These are phyloP conservation scores for Potorous gilbertii DNA, from an alignment of 2,797 vertebrate species.

Conservation along the genomic window DNA sequence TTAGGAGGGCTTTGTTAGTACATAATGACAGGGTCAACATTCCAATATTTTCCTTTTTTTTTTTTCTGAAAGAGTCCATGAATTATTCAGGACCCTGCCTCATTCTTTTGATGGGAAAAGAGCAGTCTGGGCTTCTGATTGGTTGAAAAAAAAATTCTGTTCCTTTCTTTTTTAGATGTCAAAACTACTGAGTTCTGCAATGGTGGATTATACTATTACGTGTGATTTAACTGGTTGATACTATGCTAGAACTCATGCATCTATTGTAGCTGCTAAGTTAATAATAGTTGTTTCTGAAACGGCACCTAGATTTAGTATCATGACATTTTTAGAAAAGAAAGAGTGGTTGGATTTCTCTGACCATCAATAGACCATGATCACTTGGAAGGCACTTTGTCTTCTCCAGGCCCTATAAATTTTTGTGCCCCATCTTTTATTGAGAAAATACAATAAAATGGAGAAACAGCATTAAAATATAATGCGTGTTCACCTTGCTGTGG, in stretches of 20 bases:
- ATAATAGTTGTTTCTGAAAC: constrained; percentile 1
- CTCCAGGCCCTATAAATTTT: not conserved
- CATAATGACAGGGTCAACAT: not conserved
- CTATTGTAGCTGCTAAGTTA: not conserved
- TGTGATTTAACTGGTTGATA: not conserved
- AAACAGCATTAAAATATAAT: not conserved
- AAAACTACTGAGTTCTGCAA: constrained; percentile 57
- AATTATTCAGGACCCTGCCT: not conserved
- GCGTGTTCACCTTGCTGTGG: too few relatives aligned
- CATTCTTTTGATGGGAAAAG: not conserved
- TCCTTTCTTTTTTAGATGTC: constrained; percentile 46
- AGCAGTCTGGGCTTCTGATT: constrained; percentile 22
- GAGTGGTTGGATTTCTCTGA: not conserved
- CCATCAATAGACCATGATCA: not conserved
- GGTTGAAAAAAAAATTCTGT: constrained; percentile 35
- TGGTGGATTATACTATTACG: not conserved
- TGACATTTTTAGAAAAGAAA: not conserved
- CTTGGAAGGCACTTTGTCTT: constrained; percentile 5
- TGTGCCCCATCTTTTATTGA: not conserved
- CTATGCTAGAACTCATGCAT: constrained; percentile 11
- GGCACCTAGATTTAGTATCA: not conserved
- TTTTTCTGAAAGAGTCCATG: not conserved
- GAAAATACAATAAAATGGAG: not conserved
- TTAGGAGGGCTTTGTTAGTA: not conserved
- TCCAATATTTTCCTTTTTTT: not conserved